Conservation (phyloP, 2,888 invertebrate genomes). For the Drosophila phalerata region DNA sequence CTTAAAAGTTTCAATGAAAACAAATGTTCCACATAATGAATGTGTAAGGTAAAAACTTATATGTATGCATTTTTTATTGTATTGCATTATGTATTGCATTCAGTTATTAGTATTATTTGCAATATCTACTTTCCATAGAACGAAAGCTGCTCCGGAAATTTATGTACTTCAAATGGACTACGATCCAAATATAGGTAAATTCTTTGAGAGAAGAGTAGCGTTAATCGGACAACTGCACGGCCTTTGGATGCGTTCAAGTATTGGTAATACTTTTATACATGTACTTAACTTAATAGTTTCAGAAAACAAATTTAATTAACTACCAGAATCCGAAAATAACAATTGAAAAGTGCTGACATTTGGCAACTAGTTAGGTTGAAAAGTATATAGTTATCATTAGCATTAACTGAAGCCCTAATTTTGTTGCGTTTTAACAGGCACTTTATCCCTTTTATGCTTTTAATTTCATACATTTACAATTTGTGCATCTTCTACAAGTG, state of each 20-base stretch:
- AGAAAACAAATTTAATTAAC: slow-evolving; percentile 39
- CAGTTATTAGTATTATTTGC: slow-evolving; percentile 18
- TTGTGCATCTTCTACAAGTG: slow-evolving; percentile 62
- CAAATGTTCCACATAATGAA: slow-evolving; percentile 35
- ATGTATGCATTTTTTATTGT: slow-evolving; percentile 2
- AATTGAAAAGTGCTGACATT: slow-evolving; percentile 42
- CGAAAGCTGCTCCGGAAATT: neutral
- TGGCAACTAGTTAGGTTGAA: slow-evolving; percentile 38
- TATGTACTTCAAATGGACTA: neutral
- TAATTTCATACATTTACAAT: slow-evolving; percentile 65
- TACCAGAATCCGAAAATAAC: slow-evolving; percentile 45
- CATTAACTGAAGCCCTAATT: slow-evolving; percentile 50
- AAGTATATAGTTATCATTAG: slow-evolving; percentile 29
- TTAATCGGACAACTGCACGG: slow-evolving; percentile 11
- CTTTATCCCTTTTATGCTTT: slow-evolving; percentile 56
- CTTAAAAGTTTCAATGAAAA: slow-evolving; percentile 38
- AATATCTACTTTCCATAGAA: slow-evolving; percentile 19
- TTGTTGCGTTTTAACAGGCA: slow-evolving; percentile 76
- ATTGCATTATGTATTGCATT: slow-evolving; percentile 27
- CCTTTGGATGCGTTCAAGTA: slow-evolving; percentile 54
- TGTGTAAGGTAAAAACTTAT: slow-evolving; percentile 58
- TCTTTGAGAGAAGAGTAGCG: slow-evolving; percentile 11
- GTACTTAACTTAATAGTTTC: slow-evolving; percentile 25
- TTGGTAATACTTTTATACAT: slow-evolving; percentile 63
- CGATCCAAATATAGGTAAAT: slow-evolving; percentile 6